phyloP scores from a whole-genome alignment of 2,113 vertebrate species.

The Asarcornis scutulata region DNA sequence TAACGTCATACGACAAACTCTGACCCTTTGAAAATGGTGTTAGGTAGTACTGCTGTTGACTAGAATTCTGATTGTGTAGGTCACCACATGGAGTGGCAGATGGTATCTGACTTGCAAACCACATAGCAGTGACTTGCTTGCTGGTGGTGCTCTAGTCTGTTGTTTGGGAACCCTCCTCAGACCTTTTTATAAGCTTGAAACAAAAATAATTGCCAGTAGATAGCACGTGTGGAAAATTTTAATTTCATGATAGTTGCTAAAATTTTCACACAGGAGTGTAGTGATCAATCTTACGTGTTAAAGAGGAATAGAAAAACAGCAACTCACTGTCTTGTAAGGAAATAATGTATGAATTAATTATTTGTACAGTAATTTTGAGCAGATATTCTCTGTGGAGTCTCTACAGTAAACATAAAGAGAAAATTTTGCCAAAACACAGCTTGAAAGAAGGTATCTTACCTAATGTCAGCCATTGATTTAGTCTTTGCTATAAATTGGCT shows the following conservation, averaged over 20 bases:
- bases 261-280: not conserved
- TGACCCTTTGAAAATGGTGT: not conserved
- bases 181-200: not conserved
- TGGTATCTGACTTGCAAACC: not conserved
- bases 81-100: not conserved
- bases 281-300: not conserved
- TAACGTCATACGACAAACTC: not conserved
- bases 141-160: not conserved
- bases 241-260: not conserved
- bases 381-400: not conserved
- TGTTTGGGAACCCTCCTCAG: not conserved
- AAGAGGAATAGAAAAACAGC: not conserved
- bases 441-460: not conserved
- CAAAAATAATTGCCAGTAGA: not conserved
- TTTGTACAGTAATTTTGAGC: not conserved
- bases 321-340: not conserved
- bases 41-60: not conserved
- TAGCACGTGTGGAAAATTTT: not conserved
- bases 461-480: not conserved
- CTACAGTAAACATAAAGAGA: not conserved
- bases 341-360: not conserved
- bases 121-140: not conserved
- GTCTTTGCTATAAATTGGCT: not conserved
- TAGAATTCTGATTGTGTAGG: fast-evolving
- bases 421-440: not conserved